Conservation (phyloP, 1,140 invertebrate species). For the Apis dorsata region DNA sequence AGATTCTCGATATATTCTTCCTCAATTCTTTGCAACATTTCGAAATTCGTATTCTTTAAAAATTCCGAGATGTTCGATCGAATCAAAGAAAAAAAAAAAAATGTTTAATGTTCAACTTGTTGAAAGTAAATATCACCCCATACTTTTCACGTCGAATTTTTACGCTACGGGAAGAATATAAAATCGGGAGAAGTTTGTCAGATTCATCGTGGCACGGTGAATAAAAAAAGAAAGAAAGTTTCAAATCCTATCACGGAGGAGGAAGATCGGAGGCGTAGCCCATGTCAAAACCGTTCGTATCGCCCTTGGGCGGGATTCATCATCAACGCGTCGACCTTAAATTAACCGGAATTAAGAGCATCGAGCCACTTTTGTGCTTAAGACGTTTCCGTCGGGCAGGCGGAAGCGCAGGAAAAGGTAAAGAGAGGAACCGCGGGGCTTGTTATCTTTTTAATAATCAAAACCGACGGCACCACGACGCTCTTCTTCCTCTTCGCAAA, state of each 20-base stretch:
- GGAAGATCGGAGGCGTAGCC: not conserved
- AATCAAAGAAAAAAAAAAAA: no score
- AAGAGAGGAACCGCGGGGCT: slow-evolving; percentile 70
- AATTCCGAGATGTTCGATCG: no score
- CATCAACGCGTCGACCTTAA: slow-evolving; percentile 67
- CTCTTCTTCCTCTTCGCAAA: slow-evolving; percentile 60
- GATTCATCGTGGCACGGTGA: not conserved
- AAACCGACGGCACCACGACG: slow-evolving; percentile 70
- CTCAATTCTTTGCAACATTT: no score
- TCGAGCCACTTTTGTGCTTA: slow-evolving; percentile 57
- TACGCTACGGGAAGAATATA: no score
- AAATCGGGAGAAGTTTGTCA: not conserved
- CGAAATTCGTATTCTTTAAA: no score
- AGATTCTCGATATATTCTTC: no score
- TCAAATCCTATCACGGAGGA: not conserved
- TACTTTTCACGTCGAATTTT: no score
- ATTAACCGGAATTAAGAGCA: slow-evolving; percentile 64
- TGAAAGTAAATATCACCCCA: no score
- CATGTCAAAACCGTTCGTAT: slow-evolving; percentile 52
- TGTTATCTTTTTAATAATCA: slow-evolving; percentile 79
- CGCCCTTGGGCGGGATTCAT: slow-evolving; percentile 61
- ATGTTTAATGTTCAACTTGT: no score
- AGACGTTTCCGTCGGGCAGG: slow-evolving; percentile 58
- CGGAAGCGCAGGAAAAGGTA: slow-evolving; percentile 69
- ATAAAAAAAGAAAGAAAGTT: not conserved